Conservation (phyloP, 2,797 vertebrate genomes). For the Myotis findleyi region DNA sequence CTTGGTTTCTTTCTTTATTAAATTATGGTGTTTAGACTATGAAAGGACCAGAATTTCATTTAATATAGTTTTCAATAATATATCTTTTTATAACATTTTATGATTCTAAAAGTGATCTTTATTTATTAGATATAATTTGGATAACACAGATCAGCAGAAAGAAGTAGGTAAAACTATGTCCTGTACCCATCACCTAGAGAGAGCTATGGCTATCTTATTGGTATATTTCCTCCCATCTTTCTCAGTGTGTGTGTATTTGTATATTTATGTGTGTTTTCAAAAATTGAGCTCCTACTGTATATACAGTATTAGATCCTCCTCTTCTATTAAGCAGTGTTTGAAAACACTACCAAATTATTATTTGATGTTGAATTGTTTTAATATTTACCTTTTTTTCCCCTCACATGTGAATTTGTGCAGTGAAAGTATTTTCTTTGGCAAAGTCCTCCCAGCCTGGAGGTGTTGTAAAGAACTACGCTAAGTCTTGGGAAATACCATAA, state of each 20-base stretch:
- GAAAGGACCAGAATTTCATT: background rate
- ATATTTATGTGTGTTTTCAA: background rate
- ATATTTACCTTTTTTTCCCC: background rate
- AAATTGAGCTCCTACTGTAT: background rate
- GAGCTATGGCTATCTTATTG: background rate
- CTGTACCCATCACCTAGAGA: background rate
- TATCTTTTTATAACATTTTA: background rate
- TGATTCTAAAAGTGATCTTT: background rate
- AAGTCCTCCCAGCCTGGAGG: background rate
- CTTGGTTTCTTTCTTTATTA: background rate
- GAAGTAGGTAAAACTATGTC: background rate
- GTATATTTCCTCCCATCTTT: background rate
- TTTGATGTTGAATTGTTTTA: background rate
- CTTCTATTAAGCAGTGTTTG: background rate
- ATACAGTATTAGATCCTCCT: background rate
- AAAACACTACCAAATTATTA: background rate
- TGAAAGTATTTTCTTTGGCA: constrained; percentile 26
- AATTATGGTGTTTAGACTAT: background rate
- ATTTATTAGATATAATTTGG: background rate
- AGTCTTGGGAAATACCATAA: background rate
- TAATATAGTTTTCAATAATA: background rate
- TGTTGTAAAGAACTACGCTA: background rate
- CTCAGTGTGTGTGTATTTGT: background rate
- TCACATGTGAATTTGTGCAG: background rate
- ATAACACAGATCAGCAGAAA: background rate